These are phyloP conservation scores for Subacronicta megacephala DNA, from an alignment of 2,888 invertebrate genomes.

Conservation along the genomic window DNA sequence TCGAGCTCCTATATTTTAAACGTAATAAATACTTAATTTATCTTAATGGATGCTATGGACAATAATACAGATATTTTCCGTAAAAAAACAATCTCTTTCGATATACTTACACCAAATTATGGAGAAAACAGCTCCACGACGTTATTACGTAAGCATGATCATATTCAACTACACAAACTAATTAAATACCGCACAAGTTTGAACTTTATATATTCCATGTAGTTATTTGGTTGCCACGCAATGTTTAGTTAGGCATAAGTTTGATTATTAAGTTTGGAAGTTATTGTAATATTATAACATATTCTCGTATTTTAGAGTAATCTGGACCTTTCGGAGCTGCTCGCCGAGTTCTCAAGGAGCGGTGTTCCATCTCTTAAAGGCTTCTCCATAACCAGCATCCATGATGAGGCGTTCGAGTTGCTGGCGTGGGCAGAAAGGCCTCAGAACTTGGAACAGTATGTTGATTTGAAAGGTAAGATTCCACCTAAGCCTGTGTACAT, in stretches of 20 bases:
- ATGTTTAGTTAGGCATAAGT: not conserved
- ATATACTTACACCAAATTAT: too few species aligned
- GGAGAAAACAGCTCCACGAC: too few species aligned
- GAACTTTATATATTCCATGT: conserved; percentile 4
- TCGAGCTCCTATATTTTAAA: not conserved
- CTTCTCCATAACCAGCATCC: conserved; percentile 59
- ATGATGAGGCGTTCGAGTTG: conserved; percentile 63
- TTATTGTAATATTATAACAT: not conserved
- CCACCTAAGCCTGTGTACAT: too few species aligned
- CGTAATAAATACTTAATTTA: conserved; percentile 9
- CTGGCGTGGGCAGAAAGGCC: conserved; percentile 68
- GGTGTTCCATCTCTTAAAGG: conserved; percentile 73
- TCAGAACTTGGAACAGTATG: conserved; percentile 62
- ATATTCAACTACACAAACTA: conserved; percentile 9
- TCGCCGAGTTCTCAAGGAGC: conserved; percentile 65
- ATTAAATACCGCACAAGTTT: not conserved
- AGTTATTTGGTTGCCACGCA: not conserved
- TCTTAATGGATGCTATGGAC: conserved; percentile 8
- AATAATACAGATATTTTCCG: too few species aligned
- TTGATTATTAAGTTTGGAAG: not conserved
- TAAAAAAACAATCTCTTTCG: too few species aligned
- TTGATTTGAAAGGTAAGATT: conserved; percentile 68
- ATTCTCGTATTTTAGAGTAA: conserved; percentile 63
- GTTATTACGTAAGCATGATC: conserved; percentile 11
- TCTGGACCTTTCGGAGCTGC: conserved; percentile 64